These are phyloP conservation scores for Sciaenops ocellatus DNA, from an alignment of 2,797 vertebrate species.

Conservation along the genomic window DNA sequence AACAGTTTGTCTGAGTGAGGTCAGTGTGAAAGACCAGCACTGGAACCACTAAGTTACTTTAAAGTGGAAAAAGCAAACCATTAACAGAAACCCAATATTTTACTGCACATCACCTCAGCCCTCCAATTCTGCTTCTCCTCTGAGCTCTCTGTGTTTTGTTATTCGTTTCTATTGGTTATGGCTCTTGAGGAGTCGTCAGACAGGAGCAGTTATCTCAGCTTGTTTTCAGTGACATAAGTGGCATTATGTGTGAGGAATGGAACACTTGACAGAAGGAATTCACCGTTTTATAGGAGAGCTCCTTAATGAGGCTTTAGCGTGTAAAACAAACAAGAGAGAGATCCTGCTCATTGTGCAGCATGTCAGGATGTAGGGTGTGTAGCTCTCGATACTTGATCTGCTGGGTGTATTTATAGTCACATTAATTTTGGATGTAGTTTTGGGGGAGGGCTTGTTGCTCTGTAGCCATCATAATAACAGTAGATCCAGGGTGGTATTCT, in stretches of 20 bases:
- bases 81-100: constrained; percentile 59
- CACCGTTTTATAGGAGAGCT: constrained; percentile 36
- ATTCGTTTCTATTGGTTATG: constrained; percentile 50
- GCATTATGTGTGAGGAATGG: constrained; percentile 41
- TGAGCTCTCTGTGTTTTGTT: constrained; percentile 53
- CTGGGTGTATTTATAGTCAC: constrained; percentile 59
- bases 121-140: constrained; percentile 20
- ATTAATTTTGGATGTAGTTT: constrained; percentile 61
- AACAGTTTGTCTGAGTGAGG: constrained; percentile 46
- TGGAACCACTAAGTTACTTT: constrained; percentile 49
- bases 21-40: constrained; percentile 57
- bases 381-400: constrained; percentile 51
- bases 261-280: constrained; percentile 56
- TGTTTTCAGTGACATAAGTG: constrained; percentile 43
- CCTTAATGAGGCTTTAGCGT: constrained; percentile 38
- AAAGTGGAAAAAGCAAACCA: constrained; percentile 52
- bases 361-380: constrained; percentile 46
- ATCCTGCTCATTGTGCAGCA: constrained; percentile 48
- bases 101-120: constrained; percentile 46
- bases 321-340: constrained; percentile 59
- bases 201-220: constrained; percentile 46
- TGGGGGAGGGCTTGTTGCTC: constrained; percentile 59
- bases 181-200: constrained; percentile 21
- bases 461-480: constrained; percentile 48
- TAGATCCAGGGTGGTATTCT: constrained; percentile 46